These are phyloP conservation scores for Argentina silus DNA, from an alignment of 2,797 vertebrate genomes.

Conservation along the genomic window DNA sequence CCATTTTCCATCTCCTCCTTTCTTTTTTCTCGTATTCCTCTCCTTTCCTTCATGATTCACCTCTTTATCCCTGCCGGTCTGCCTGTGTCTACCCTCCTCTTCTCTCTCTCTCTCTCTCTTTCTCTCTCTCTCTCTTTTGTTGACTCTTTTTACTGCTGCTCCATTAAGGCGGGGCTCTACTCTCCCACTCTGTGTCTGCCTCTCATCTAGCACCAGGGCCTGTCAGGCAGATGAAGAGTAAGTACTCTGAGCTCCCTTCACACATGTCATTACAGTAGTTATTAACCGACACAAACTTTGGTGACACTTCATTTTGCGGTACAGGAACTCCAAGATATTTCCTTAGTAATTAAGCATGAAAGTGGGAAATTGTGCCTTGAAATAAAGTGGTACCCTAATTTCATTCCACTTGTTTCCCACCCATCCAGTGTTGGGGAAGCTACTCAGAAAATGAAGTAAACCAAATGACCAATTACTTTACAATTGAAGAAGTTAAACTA, in stretches of 20 bases:
- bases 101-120: constrained; percentile 22
- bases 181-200: constrained; percentile 39
- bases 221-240: constrained; percentile 73
- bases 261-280: too few relatives aligned
- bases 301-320: too few relatives aligned
- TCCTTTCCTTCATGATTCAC: background rate
- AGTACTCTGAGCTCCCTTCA: constrained; percentile 48
- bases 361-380: too few relatives aligned
- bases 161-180: constrained; percentile 57
- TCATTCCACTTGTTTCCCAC: too few relatives aligned
- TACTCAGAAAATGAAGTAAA: too few relatives aligned
- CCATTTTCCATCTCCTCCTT: background rate
- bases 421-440: too few relatives aligned
- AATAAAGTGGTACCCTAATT: too few relatives aligned
- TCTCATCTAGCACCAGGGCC: constrained; percentile 60
- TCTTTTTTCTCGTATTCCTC: background rate
- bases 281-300: too few relatives aligned
- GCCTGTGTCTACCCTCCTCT: constrained; percentile 20
- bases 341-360: too few relatives aligned
- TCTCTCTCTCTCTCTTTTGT: constrained; percentile 31
- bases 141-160: constrained; percentile 42
- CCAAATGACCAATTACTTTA: too few relatives aligned
- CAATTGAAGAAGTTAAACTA: too few relatives aligned
- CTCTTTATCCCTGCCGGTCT: constrained; percentile 12
- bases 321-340: too few relatives aligned